Evolutionary conservation across 2,888 invertebrate species (phyloP).

Genomic region (Melieria omissa): DNA sequence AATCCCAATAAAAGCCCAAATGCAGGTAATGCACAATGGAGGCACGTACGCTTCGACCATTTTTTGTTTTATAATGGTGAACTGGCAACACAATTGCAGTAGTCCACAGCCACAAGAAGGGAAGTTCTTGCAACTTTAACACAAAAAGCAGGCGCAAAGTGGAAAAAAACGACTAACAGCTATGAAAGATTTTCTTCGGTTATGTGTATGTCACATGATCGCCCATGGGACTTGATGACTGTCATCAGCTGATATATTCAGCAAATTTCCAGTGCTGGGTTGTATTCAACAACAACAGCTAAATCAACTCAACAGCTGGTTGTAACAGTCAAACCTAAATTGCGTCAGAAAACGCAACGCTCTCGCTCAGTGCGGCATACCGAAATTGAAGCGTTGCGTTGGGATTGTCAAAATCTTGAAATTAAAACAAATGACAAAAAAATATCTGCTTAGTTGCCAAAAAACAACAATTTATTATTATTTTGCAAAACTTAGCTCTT

Average conservation of each 20-base stretch:
- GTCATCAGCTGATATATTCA: conserved; percentile 28
- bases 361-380: no score
- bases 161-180: conserved; percentile 27
- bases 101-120: no score
- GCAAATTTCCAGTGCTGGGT: background rate
- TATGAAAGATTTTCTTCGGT: conserved; percentile 26
- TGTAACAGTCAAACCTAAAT: no score
- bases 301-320: no score
- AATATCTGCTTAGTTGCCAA: no score
- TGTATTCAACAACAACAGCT: no score
- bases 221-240: conserved; percentile 24
- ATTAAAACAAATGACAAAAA: no score
- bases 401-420: no score
- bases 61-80: conserved; percentile 39
- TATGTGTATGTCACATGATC: conserved; percentile 45
- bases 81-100: conserved; percentile 14
- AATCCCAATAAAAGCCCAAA: conserved; percentile 62
- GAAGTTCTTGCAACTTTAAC: conserved; percentile 8
- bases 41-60: conserved; percentile 60
- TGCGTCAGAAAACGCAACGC: no score
- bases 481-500: no score
- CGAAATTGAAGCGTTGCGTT: no score
- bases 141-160: conserved; percentile 28
- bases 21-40: conserved; percentile 57
- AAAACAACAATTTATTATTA: no score